These are phyloP conservation scores for Hyphantria cunea DNA, from an alignment of 1,140 invertebrate species.

Conservation along the genomic window DNA sequence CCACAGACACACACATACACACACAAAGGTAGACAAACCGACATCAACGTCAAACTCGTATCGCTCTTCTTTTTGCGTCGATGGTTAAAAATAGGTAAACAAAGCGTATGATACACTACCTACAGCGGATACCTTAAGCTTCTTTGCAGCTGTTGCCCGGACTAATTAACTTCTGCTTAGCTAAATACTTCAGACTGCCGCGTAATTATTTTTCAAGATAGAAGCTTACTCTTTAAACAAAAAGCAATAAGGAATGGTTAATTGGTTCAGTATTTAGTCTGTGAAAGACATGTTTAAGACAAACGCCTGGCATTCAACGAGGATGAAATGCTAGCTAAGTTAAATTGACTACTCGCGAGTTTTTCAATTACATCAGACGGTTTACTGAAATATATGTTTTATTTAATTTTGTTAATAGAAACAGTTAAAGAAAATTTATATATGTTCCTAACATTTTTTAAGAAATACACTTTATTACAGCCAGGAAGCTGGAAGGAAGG, in stretches of 20 bases:
- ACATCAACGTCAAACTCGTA: too few relatives aligned
- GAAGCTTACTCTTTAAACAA: slow-evolving; percentile 27
- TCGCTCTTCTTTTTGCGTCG: too few relatives aligned
- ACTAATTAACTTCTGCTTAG: slow-evolving; percentile 52
- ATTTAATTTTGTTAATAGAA: too few relatives aligned
- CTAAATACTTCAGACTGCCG: slow-evolving; percentile 41
- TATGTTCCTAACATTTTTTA: too few relatives aligned
- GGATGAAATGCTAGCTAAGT: slow-evolving; percentile 9
- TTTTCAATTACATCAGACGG: slow-evolving; percentile 12
- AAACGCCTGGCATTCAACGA: slow-evolving; percentile 5
- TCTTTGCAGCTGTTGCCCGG: slow-evolving; percentile 38
- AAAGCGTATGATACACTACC: slow-evolving; percentile 3
- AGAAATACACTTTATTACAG: too few relatives aligned
- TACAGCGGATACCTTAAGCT: slow-evolving; percentile 24
- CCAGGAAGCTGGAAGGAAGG: too few relatives aligned
- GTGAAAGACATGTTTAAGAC: slow-evolving; percentile 12
- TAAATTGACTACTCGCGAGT: slow-evolving; percentile 5
- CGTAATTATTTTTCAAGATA: slow-evolving; percentile 43
- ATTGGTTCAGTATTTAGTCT: slow-evolving; percentile 23
- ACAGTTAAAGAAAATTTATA: too few relatives aligned
- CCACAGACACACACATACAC: too few relatives aligned
- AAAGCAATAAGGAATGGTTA: slow-evolving; percentile 31
- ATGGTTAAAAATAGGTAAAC: slow-evolving; percentile 11
- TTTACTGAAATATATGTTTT: slow-evolving; percentile 2
- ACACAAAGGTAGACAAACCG: too few relatives aligned